These are phyloP conservation scores for Trimorus sp. DNA, from an alignment of 2,888 invertebrate species.

Conservation along the genomic window DNA sequence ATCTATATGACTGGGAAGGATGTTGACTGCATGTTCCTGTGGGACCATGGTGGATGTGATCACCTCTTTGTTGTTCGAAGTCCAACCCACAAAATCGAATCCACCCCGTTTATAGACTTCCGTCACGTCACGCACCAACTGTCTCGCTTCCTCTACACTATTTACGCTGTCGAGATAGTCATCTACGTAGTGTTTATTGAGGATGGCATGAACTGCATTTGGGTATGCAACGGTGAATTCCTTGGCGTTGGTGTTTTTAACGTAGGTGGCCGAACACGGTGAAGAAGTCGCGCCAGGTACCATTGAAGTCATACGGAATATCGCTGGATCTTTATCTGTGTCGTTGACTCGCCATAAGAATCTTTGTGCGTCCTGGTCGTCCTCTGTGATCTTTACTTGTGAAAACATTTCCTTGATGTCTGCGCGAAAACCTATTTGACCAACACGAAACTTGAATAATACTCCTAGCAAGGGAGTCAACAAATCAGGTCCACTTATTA, in stretches of 20 bases:
- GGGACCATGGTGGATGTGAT: neutral
- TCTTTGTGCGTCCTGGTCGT: conserved; percentile 20
- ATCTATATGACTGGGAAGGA: neutral
- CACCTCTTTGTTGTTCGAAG: neutral
- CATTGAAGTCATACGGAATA: conserved; percentile 69
- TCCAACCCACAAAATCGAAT: conserved; percentile 67
- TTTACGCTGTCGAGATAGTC: conserved; percentile 11
- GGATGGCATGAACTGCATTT: neutral
- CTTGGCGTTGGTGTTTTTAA: conserved; percentile 70
- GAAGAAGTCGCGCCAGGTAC: conserved; percentile 66
- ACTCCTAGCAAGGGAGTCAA: conserved; percentile 41
- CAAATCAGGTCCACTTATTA: conserved; percentile 74
- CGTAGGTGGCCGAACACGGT: conserved; percentile 58
- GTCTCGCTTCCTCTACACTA: conserved; percentile 60
- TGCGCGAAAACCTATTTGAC: neutral
- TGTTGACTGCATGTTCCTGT: neutral
- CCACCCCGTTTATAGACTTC: conserved; percentile 60
- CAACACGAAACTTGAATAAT: neutral
- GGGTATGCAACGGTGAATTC: conserved; percentile 59
- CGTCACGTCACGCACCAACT: conserved; percentile 51
- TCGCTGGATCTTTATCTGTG: conserved; percentile 20
- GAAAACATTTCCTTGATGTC: conserved; percentile 19
- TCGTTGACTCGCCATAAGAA: conserved; percentile 27
- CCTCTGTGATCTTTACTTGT: neutral
- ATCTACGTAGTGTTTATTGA: neutral